Conservation (phyloP, 2,113 vertebrate species). For the Tragelaphus scriptus region DNA sequence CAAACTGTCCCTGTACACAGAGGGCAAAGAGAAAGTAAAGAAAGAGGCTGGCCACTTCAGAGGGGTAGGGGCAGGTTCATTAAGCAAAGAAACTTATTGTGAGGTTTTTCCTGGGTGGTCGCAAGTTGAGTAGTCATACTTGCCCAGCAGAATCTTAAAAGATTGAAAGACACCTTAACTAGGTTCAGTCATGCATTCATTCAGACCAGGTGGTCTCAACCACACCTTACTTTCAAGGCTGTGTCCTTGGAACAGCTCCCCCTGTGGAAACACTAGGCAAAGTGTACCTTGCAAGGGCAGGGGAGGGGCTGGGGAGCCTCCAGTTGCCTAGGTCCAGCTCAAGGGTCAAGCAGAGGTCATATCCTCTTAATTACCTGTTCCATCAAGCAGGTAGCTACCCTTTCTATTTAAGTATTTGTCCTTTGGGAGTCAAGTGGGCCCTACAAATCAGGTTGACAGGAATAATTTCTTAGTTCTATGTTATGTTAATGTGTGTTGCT, state of each 20-base stretch:
- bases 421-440: not conserved
- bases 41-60: not conserved
- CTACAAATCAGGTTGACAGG: not conserved
- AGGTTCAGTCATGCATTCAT: not conserved
- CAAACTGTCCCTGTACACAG: not conserved
- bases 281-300: not conserved
- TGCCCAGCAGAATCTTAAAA: not conserved
- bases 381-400: not conserved
- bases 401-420: constrained; percentile 2
- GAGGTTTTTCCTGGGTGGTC: not conserved
- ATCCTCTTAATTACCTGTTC: not conserved
- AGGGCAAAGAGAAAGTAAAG: not conserved
- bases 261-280: not conserved
- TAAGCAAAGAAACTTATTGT: not conserved
- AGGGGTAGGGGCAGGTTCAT: not conserved
- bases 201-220: not conserved
- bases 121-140: not conserved
- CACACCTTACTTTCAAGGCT: not conserved
- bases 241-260: not conserved
- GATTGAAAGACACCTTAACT: not conserved
- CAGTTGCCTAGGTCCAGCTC: not conserved
- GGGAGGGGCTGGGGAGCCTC: not conserved
- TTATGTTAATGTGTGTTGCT: not conserved
- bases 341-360: not conserved
- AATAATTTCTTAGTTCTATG: not conserved